Percentiles rank a stretch among this genome's conserved stretches.
These are phyloP conservation scores for Holothuria scabra DNA, from an alignment of 53 echinoderm and acorn worm genomes.

Conservation along the genomic window DNA sequence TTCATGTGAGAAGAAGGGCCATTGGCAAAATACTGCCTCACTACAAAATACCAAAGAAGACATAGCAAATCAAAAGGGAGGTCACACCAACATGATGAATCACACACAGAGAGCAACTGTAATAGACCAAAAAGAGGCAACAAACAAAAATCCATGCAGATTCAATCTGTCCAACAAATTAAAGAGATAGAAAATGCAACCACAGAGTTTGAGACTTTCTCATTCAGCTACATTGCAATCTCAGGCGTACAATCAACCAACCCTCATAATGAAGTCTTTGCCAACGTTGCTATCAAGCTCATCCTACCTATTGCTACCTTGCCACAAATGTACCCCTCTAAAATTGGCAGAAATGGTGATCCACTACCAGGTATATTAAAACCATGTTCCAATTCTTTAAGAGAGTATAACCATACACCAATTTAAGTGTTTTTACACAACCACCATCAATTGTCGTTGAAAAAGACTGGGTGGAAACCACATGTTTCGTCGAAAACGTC, in stretches of 20 bases:
- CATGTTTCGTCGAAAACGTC: conserved; percentile 57
- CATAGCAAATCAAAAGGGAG: not conserved
- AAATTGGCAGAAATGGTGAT: not conserved
- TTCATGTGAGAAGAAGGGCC: conserved; percentile 34
- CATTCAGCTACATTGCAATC: not conserved
- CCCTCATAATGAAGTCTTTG: not conserved
- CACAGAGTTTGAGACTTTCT: not conserved
- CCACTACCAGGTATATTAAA: conserved; percentile 21
- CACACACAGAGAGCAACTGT: too few relatives aligned
- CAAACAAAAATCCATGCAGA: not conserved
- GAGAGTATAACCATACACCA: conserved; percentile 59
- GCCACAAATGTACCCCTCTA: conserved; percentile 23
- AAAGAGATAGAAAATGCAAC: not conserved
- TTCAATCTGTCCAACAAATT: not conserved
- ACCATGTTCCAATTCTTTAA: conserved; percentile 9
- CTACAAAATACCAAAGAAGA: conserved; percentile 3
- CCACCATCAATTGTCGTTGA: conserved; percentile 37
- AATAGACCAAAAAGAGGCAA: too few relatives aligned
- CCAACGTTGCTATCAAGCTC: not conserved
- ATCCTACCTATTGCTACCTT: conserved; percentile 15
- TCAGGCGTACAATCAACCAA: not conserved
- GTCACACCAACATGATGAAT: not conserved
- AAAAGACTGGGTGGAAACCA: conserved; percentile 25
- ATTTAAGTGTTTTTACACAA: conserved; percentile 58
- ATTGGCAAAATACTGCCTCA: conserved; percentile 47